Percentiles rank a stretch among this genome's conserved stretches.
These are phyloP conservation scores for Hydrolagus affinis DNA, from an alignment of 2,113 vertebrate genomes.

Conservation along the genomic window DNA sequence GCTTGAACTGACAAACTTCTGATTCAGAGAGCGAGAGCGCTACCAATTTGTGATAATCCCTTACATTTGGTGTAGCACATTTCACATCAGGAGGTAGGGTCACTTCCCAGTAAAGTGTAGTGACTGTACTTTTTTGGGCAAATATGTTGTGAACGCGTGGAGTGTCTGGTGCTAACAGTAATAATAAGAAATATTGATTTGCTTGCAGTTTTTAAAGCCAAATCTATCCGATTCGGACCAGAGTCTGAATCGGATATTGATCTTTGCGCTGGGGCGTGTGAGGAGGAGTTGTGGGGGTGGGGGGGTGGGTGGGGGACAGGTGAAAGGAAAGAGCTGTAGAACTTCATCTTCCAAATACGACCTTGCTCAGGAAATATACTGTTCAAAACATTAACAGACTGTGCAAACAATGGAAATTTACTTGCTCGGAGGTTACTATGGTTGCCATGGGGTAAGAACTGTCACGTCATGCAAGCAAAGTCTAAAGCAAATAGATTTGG, in stretches of 20 bases:
- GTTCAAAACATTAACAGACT: neutral
- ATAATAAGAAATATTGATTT: no score
- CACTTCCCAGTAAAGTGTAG: no score
- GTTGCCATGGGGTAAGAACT: neutral
- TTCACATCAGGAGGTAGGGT: no score
- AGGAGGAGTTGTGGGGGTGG: neutral
- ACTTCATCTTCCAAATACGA: no score
- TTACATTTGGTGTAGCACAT: no score
- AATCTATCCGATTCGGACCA: neutral
- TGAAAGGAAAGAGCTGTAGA: neutral
- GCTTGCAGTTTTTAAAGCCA: no score
- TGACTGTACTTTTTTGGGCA: no score
- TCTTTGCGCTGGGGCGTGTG: neutral
- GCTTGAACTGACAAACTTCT: no score
- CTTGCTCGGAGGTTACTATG: neutral
- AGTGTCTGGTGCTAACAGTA: no score
- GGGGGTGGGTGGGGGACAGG: neutral
- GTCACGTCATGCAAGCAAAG: neutral
- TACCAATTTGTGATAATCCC: no score
- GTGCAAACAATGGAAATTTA: neutral
- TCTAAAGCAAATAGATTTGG: neutral
- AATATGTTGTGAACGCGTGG: no score
- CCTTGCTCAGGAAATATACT: neutral
- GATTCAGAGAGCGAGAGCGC: no score
- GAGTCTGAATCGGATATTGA: neutral